phyloP scores from a whole-genome alignment of 2,797 vertebrate species.

The Rhinophrynus dorsalis region DNA sequence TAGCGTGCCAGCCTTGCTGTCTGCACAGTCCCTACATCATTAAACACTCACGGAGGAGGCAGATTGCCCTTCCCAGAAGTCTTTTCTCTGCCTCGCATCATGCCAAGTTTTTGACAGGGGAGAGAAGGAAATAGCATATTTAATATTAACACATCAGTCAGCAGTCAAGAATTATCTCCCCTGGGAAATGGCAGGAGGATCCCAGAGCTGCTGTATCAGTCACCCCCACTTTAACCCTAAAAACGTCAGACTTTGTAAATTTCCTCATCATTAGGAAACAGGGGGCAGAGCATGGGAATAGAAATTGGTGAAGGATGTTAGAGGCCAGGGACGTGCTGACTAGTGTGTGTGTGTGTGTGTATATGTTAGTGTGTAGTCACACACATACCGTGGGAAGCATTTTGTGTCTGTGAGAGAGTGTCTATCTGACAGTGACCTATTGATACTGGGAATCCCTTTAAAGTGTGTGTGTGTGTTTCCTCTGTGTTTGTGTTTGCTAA shows the following conservation, averaged over 20 bases:
- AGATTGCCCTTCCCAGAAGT: neutral
- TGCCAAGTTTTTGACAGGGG: neutral
- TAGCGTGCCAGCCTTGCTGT: too few species aligned
- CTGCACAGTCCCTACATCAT: neutral
- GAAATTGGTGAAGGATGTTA: too few species aligned
- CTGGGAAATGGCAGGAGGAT: neutral
- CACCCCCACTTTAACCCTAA: neutral
- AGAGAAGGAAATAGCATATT: conserved; percentile 21
- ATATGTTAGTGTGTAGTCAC: too few species aligned
- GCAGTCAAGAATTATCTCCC: neutral
- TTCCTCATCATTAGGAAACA: neutral
- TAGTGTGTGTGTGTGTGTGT: too few species aligned
- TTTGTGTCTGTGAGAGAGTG: too few species aligned
- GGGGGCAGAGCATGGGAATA: too few species aligned
- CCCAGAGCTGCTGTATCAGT: neutral
- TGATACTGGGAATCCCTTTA: too few species aligned
- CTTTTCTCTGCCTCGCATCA: neutral
- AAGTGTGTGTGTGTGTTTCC: too few species aligned
- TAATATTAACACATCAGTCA: conserved; percentile 23
- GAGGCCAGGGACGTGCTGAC: too few species aligned
- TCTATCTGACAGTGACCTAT: too few species aligned
- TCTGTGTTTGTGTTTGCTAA: too few species aligned
- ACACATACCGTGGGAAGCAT: too few species aligned
- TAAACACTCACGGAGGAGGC: neutral
- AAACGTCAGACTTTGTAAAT: neutral